These are phyloP conservation scores for Chorisops tibialis DNA, from an alignment of 2,888 invertebrate species.

Conservation along the genomic window DNA sequence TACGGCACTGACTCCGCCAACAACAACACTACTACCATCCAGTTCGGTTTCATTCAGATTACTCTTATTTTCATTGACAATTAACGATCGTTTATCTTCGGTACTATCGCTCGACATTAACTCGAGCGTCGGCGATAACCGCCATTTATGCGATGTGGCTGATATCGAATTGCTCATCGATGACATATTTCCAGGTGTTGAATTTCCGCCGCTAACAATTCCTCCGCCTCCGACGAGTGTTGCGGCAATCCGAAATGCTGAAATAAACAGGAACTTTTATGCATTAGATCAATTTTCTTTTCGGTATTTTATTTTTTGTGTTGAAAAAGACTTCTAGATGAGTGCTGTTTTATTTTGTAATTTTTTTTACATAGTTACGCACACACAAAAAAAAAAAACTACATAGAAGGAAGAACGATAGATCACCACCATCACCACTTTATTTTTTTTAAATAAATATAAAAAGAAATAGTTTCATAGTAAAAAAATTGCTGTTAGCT, in stretches of 20 bases:
- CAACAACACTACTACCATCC: slow-evolving; percentile 41
- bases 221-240: background rate
- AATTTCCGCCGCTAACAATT: slow-evolving; percentile 5
- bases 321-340: background rate
- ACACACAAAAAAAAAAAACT: background rate
- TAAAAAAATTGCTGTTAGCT: too few species aligned
- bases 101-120: slow-evolving; percentile 43
- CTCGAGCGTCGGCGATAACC: slow-evolving; percentile 51
- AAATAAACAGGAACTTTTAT: slow-evolving; percentile 49
- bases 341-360: background rate
- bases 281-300: slow-evolving; percentile 47
- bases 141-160: slow-evolving; percentile 49
- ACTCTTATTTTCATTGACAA: slow-evolving; percentile 41
- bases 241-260: slow-evolving; percentile 28
- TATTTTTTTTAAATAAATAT: too few species aligned
- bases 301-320: background rate
- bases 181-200: slow-evolving; percentile 22
- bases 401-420: background rate
- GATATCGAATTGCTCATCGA: slow-evolving; percentile 41
- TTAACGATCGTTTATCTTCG: slow-evolving; percentile 47
- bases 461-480: too few species aligned
- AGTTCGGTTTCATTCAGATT: slow-evolving; percentile 38
- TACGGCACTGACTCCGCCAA: slow-evolving; percentile 39
- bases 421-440: too few species aligned
- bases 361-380: background rate